Percentiles rank a stretch among this genome's conserved stretches.
phyloP scores from a whole-genome alignment of 2,888 invertebrate genomes.

The Campoplex nolae region DNA sequence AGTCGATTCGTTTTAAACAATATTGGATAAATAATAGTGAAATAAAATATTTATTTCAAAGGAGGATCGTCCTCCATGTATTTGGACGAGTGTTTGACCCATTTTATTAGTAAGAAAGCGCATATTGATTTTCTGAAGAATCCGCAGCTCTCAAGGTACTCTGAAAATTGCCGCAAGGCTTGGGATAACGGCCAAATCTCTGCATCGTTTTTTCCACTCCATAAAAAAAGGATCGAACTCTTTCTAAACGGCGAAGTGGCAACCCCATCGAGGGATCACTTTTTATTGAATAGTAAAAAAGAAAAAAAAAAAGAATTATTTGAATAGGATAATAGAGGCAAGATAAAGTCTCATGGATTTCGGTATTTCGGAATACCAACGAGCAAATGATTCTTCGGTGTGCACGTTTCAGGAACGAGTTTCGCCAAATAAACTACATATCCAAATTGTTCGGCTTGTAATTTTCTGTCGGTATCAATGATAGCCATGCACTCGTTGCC shows the following conservation, averaged over 20 bases:
- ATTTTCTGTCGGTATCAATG: slow-evolving; percentile 94
- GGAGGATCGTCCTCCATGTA: background rate
- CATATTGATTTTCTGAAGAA: slow-evolving; percentile 5
- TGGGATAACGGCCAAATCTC: background rate
- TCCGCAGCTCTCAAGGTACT: slow-evolving; percentile 3
- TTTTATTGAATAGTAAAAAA: background rate
- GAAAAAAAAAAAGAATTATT: slow-evolving; percentile 60
- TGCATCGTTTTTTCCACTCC: background rate
- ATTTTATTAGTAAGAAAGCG: background rate
- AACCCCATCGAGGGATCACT: background rate
- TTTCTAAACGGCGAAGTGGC: background rate
- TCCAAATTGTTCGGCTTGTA: slow-evolving; percentile 90
- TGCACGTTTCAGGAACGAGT: slow-evolving; percentile 92
- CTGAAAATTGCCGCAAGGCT: background rate
- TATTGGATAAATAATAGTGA: background rate
- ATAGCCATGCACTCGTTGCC: slow-evolving; percentile 95
- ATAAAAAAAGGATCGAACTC: background rate
- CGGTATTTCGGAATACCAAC: slow-evolving; percentile 86
- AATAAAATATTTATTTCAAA: background rate
- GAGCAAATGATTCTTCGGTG: slow-evolving; percentile 96
- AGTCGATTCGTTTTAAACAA: background rate
- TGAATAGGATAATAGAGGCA: background rate
- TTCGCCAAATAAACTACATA: slow-evolving; percentile 92
- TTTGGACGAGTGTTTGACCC: background rate
- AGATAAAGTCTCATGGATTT: slow-evolving; percentile 20